Base-by-base conservation (phyloP, 2,888 invertebrate genomes). In the Callimorpha dominula region DNA sequence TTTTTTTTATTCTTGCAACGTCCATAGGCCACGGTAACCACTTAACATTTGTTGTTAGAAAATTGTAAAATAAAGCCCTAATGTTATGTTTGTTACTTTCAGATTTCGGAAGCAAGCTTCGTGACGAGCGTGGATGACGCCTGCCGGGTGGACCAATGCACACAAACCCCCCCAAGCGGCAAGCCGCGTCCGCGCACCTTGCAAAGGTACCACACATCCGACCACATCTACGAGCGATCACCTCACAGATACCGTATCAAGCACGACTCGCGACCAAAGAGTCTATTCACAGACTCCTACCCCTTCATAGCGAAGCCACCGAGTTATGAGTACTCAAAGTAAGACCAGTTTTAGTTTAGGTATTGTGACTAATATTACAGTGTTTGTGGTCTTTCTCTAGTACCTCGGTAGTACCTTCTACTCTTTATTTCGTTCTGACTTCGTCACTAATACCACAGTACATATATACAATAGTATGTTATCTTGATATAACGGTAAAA, bases 201-300 rank as follows among this genome's bases (percentile, higher is more conserved):
- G 75, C 96, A 96, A 90, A 92, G 96, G 88, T 95, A 96, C 87
- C 93, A 96, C 89, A 96, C 96, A 20, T 92, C 94, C 65, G 96
- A 96, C 92, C 91, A 95, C 89, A 84, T 94, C 80, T 92, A 91
- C 90, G 93, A 93, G 84, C 78, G 91, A 72, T 82, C 89, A 71
- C 81, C 86, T 72, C 89, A 91, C 86, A 88, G 89, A 89, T 62
- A 84, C 50, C 86, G 91, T 70, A 79, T 84, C 78, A 91, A 89
- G 83, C 87, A 89, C 85, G 92, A 93, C 69, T 78, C 79, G 65
- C 80, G 93, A 75, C 93, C 93, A 54, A 94, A 92, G 86, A 92
- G 92, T 78, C 83, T 95, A 77, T 87, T 93, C 76, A 92, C 92
- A 79, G 95, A 95, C 75, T 92, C 95, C 12, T 94, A 92, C 77